Percentiles rank a stretch among this genome's conserved stretches.
phyloP scores from a whole-genome alignment of 2,797 vertebrate genomes.

The Spatula versicolor region DNA sequence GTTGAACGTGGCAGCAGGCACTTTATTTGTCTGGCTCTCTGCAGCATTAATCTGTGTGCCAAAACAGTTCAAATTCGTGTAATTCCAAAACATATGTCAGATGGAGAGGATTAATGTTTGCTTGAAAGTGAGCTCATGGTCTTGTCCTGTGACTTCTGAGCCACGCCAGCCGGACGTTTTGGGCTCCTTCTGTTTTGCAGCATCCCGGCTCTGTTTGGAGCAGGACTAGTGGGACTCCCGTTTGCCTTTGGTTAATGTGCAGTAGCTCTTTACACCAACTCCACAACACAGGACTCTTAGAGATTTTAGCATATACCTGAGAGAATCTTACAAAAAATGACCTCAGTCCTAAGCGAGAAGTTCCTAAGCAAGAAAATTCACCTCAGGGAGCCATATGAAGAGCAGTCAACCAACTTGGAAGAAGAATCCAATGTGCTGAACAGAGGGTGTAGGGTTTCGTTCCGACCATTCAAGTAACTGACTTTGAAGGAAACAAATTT shows the following conservation, averaged over 20 bases:
- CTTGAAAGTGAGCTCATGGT: constrained; percentile 27
- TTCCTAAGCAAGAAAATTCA: not conserved
- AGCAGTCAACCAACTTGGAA: not conserved
- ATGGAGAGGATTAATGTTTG: not conserved
- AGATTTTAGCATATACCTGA: not conserved
- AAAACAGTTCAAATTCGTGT: not conserved
- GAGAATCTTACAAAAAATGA: not conserved
- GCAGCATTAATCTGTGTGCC: not conserved
- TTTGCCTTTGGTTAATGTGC: not conserved
- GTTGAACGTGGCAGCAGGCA: not conserved
- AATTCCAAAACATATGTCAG: not conserved
- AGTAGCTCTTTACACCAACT: not conserved
- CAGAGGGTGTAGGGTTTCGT: not conserved
- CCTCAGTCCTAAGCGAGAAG: not conserved
- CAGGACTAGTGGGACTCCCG: not conserved
- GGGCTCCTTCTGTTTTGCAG: not conserved
- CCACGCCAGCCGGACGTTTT: not conserved
- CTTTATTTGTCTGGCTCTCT: not conserved
- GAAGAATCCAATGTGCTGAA: not conserved
- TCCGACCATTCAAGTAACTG: not conserved
- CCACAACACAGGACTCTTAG: not conserved
- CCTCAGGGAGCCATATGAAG: not conserved
- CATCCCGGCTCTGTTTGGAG: not conserved
- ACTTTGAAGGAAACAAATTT: not conserved
- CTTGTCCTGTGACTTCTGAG: not conserved